A percentile compares a stretch with the other conserved stretches of the same genome.
Evolutionary conservation across 2,113 vertebrate species (phyloP).

Genomic region (Indicator indicator): DNA sequence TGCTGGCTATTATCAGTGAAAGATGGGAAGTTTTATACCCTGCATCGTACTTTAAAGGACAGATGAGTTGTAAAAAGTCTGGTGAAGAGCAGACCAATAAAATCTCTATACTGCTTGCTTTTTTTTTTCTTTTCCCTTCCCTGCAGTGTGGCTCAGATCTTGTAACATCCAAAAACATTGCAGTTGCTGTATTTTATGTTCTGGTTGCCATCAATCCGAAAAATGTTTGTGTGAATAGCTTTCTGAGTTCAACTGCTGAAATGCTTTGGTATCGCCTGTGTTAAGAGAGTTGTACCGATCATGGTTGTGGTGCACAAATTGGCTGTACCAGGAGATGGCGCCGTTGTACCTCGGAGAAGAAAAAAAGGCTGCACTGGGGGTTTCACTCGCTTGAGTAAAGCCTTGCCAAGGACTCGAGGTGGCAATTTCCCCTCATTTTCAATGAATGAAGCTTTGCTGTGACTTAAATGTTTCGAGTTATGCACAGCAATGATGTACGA

Average conservation of each 20-base stretch:
- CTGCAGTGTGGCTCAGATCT: neutral
- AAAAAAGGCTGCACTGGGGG: rapidly evolving
- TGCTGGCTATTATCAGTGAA: neutral
- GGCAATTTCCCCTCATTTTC: neutral
- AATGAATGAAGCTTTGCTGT: neutral
- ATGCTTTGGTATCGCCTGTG: rapidly evolving
- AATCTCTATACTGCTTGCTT: neutral
- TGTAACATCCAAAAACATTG: rapidly evolving
- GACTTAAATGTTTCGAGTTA: neutral
- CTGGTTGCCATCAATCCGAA: neutral
- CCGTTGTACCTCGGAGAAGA: neutral
- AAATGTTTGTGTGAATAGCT: neutral
- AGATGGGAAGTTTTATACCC: neutral
- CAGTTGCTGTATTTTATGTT: neutral
- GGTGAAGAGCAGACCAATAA: neutral
- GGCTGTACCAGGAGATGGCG: slow-evolving; percentile 31
- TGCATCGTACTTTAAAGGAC: neutral
- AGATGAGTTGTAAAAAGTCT: neutral
- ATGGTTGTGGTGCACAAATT: neutral
- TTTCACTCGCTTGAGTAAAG: rapidly evolving
- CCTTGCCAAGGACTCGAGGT: neutral
- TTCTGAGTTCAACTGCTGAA: neutral
- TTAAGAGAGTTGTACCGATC: neutral
- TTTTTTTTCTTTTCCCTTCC: neutral
- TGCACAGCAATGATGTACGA: neutral